Evolutionary conservation across 2,797 vertebrate genomes (phyloP).

Genomic region (Taeniopygia guttata): DNA sequence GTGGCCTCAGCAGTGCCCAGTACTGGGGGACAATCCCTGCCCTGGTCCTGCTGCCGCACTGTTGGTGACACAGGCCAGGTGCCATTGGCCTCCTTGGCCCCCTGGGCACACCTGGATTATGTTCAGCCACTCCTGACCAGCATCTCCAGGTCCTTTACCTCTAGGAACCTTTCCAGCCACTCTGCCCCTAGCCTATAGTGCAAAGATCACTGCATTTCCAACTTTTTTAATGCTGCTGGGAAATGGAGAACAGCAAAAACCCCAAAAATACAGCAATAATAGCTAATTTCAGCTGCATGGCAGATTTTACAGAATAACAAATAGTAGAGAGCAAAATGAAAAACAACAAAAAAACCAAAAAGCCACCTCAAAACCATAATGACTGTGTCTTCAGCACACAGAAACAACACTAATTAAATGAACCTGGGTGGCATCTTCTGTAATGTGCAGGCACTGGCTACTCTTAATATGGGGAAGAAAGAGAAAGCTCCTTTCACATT

Average conservation of each 20-base stretch:
- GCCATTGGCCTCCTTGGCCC: rapidly evolving
- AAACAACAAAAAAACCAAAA: background rate
- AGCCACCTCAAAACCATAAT: background rate
- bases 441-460: background rate
- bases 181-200: background rate
- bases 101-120: background rate
- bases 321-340: background rate
- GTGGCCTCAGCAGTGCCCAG: background rate
- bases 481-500: background rate
- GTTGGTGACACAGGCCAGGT: rapidly evolving
- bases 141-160: background rate
- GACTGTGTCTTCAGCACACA: background rate
- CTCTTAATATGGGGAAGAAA: background rate
- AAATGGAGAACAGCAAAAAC: background rate
- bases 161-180: background rate
- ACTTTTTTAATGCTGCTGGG: background rate
- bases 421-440: background rate
- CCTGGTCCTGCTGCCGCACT: background rate
- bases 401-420: background rate
- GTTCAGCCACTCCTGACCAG: background rate
- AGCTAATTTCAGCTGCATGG: background rate
- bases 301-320: background rate
- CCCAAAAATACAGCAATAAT: background rate
- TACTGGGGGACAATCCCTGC: background rate
- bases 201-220: background rate